Percentiles rank a stretch among this genome's conserved stretches.
These are phyloP conservation scores for Candoia aspera DNA, from an alignment of 2,113 vertebrate genomes.

Conservation along the genomic window DNA sequence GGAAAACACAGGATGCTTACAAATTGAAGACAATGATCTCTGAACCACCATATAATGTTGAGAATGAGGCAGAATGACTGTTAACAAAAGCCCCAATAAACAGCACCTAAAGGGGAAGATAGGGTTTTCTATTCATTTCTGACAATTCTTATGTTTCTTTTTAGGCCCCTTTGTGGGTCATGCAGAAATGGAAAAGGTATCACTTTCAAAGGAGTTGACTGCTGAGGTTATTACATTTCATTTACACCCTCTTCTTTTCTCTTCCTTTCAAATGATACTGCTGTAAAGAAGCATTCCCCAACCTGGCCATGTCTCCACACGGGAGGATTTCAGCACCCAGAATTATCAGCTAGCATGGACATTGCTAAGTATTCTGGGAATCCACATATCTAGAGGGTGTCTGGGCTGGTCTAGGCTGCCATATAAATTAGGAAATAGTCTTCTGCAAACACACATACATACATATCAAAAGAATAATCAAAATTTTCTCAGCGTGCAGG, in stretches of 20 bases:
- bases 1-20: neutral
- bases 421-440: neutral
- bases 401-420: neutral
- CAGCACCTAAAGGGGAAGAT: neutral
- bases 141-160: neutral
- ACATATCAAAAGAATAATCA: neutral
- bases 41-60: neutral
- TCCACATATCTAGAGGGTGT: neutral
- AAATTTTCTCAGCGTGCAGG: neutral
- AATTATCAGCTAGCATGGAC: neutral
- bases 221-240: neutral
- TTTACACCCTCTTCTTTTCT: neutral
- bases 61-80: neutral
- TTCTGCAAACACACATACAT: neutral
- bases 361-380: neutral
- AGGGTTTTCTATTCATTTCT: neutral
- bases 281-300: neutral
- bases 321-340: neutral
- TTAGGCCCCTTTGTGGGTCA: neutral
- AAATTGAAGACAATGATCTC: neutral
- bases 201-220: neutral
- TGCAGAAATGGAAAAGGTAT: neutral
- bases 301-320: neutral
- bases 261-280: neutral
- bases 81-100: neutral